Percentiles rank a stretch among this genome's conserved stretches.
Conservation (phyloP, 1,140 invertebrate genomes). For the Prorops nasuta region DNA sequence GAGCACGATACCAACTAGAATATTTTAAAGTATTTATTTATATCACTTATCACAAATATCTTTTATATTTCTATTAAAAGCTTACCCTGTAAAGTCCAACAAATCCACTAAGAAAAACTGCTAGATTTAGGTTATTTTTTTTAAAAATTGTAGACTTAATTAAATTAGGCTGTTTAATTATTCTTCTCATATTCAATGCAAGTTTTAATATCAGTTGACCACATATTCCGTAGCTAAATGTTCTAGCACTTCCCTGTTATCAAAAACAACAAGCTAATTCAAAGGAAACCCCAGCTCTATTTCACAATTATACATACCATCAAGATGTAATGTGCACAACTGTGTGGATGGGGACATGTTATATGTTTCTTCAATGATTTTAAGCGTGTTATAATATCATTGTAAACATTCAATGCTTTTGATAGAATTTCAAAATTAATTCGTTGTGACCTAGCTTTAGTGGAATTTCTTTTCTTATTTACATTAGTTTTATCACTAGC, state of each 20-base stretch:
- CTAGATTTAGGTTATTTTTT: conserved; percentile 61
- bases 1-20: conserved; percentile 61
- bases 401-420: conserved; percentile 54
- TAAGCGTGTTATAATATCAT: conserved; percentile 51
- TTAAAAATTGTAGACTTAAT: conserved; percentile 58
- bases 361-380: conserved; percentile 57
- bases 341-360: conserved; percentile 63
- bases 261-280: no score
- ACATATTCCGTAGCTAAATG: conserved; percentile 62
- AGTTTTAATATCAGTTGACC: conserved; percentile 62
- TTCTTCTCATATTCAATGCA: conserved; percentile 55
- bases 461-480: conserved; percentile 14
- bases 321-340: conserved; percentile 62
- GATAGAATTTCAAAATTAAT: conserved; percentile 45
- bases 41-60: conserved; percentile 6
- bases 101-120: conserved; percentile 65
- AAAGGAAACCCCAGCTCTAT: no score
- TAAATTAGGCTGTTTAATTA: conserved; percentile 55
- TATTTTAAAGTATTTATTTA: not conserved
- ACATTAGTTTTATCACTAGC: conserved; percentile 17
- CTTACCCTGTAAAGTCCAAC: conserved; percentile 65
- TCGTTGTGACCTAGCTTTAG: conserved; percentile 30
- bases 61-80: no score
- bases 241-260: conserved; percentile 59
- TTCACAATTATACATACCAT: no score